Evolutionary conservation across 35 echinoderm and acorn worm genomes (phyloP).

Genomic region (Heliocidaris tuberculata): DNA sequence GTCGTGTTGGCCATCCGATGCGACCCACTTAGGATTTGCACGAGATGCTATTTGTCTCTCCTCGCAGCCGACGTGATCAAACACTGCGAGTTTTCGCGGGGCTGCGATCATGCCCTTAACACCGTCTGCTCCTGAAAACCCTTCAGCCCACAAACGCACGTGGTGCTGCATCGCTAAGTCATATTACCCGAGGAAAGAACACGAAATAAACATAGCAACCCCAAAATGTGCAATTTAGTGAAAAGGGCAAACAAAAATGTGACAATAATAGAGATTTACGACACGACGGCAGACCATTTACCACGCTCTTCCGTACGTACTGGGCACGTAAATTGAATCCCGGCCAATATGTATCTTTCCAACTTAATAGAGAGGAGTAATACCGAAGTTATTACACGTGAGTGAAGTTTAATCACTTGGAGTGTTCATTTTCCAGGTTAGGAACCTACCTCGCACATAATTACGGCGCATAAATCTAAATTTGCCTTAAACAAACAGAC

Average conservation of each 20-base stretch:
- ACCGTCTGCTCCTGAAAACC: background rate
- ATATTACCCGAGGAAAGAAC: background rate
- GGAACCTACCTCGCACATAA: background rate
- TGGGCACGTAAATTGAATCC: background rate
- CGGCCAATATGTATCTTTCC: background rate
- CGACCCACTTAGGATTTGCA: background rate
- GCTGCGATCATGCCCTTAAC: background rate
- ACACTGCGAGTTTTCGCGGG: background rate
- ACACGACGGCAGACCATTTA: background rate
- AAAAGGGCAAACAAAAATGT: background rate
- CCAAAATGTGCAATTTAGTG: background rate
- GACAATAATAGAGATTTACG: slow-evolving; percentile 12
- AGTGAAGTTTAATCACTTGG: background rate
- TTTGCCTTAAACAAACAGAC: background rate
- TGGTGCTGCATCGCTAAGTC: background rate
- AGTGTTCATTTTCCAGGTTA: background rate
- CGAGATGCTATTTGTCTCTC: background rate
- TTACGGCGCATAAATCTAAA: background rate
- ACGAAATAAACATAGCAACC: background rate
- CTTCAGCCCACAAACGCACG: background rate
- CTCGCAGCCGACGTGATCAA: background rate
- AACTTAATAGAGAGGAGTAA: background rate
- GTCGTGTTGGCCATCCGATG: background rate
- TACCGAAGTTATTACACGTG: background rate
- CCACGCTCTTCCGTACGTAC: background rate